Base-by-base conservation (phyloP, 2,797 vertebrate species). In the Sebastes vulpes region DNA sequence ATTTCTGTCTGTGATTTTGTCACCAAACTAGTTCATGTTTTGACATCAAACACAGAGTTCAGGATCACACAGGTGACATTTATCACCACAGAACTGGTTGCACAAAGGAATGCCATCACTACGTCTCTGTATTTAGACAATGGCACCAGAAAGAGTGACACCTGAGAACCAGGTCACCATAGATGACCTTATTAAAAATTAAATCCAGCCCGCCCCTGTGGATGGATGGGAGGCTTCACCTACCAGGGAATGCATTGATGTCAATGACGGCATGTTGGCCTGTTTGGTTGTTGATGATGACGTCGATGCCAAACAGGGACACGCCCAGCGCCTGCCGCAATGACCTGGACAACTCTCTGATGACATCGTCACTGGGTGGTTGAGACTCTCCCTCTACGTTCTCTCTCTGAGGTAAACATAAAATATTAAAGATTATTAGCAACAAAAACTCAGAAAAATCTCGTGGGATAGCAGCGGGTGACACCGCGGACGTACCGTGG, bases 211-310 rank as follows among this genome's bases (percentile, higher is more conserved):
- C 14, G 0, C 21, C 21, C 18, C 32, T 28, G 59, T 12, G 11
- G 12, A 5, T 18, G 29, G 58, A n/a, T 2, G 20, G 26, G 18
- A 29, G 2, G 25, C 75, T 31, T 29, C 46, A 71, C 85, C n/a
- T 88, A 99, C 99, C 98, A 90, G 99, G 99, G 92, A 99, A 99
- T 91, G 98, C 99, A 50, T 99, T 99, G 93, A 99, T 96, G 89
- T 99, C 99, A 6, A 99, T 99, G 90, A 99, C 97, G 0, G 98
- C 98, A 0, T 99, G 98, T 82, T 99, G 98, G 50, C 98, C 98
- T 0, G 98, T 99, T 91, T 98, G 98, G 92, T 99, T 99, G 93
- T 99, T 98, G 88, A 99, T 99, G 91, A 99, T 99, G 85, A 99
- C 97, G 53, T 99, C 99, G 1, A 99, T 99, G 60, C 99, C 98